Evolutionary conservation across 1,140 invertebrate genomes (phyloP), one percentile per base, ranked within the genome.

Genomic region (Apocrypta bakeri): DNA sequence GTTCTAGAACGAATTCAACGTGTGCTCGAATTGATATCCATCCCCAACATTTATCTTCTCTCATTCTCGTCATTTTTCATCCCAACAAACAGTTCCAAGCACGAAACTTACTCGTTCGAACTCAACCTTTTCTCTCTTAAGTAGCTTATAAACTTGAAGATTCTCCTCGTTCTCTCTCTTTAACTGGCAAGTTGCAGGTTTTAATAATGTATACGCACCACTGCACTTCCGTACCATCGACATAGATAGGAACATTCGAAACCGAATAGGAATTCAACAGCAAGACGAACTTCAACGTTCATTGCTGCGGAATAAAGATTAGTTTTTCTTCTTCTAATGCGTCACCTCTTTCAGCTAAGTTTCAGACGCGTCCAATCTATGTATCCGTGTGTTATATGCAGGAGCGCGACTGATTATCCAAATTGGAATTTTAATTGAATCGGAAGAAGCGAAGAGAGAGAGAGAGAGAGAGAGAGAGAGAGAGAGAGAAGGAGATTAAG

Each of bases 121-220:
- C 40, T 40, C n/a, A 37, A 29, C 14, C 42, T 74, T 74, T 56
- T 29, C 7, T 27, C 63, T 2, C 25, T 17, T 75, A 75, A 75
- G 48, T 61, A 75, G 73, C 73, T 75, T 75, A n/a, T n/a, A 61
- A 75, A 75, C 14, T 75, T 56, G 6, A 31, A 4, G n/a, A 2
- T 7, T 1, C 48, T 21, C 25, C n/a, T n/a, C n/a, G n/a, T n/a
- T n/a, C n/a, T n/a, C n/a, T n/a, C n/a, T n/a, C n/a, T n/a, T n/a
- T n/a, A n/a, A n/a, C n/a, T 66, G 9, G 75, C 33, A 27, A 77
- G 75, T 77, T 29, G 33, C 31, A 37, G 72, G 14, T 33, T 29
- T 77, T 77, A 77, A 77, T 77, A 77, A 77, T 77, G 29, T 17
- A 66, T 61, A 29, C 8, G 63, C n/a, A 31, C 11, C 21, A n/a